Base-by-base conservation (phyloP, 1,140 invertebrate species). In the Copidosoma floridanum region DNA sequence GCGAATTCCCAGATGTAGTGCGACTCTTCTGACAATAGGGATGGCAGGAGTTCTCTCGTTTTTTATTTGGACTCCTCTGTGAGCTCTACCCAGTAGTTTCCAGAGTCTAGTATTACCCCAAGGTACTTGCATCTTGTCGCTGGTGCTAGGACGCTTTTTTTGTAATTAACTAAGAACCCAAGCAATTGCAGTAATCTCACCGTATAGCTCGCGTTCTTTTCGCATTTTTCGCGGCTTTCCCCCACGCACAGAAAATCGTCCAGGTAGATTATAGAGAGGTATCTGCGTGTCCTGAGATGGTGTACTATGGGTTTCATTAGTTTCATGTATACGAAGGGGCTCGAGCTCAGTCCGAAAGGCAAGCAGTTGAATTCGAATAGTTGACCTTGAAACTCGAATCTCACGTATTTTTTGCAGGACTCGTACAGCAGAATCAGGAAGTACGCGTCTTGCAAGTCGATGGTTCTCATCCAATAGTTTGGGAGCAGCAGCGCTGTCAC, bases 401-500 rank as follows among this genome's bases (percentile, higher is more conserved):
- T 57, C 18, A 66, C 50, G 14, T 54, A 60, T 54, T 54, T 60
- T 35, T 35, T 24, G 14, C 5, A n/a, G 6, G 23, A 27, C 40
- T 24, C 24, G 46, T 37, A n/a, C 5, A 61, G 29, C 37, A 24
- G 51, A 14, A 52, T 16, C 6, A 47, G 37, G 38, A 43, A 53
- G 37, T 63, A 63, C 16, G 61, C 61, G 21, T 63, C 61, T 40
- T 63, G n/a, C 20, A 57, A 38, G 27, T 63, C 61, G 26, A 63
- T 23, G 2, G 18, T 40, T 10, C 55, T 23, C 44, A 64, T 43
- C 23, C 32, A 48, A 63, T 47, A 60, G 38, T 57, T 29, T 37
- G 12, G n/a, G 37, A 63, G 48, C 20, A 64, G n/a, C 18, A 64
- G 35, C 14, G 54, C 56, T 55, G 24, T 20, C 21, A 37, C 62